Percentiles rank a stretch among this genome's conserved stretches.
Evolutionary conservation across 2,797 vertebrate species (phyloP).

Genomic region (Spinibarbus caldwelli): DNA sequence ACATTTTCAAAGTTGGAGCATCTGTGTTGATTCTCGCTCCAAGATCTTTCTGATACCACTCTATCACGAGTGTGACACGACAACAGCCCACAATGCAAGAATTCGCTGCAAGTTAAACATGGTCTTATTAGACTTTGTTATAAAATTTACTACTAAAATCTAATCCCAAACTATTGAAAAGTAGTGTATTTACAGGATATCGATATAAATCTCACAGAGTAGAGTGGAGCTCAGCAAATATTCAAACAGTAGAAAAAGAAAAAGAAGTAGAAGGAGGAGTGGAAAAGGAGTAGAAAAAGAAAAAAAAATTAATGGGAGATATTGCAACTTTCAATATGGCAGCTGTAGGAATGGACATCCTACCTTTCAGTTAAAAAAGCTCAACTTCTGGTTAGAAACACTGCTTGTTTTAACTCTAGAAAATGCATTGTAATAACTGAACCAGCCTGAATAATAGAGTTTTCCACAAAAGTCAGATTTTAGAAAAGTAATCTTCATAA

Average conservation of each 20-base stretch:
- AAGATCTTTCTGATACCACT: constrained; percentile 1
- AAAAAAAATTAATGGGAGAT: too few relatives aligned
- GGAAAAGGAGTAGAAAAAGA: too few relatives aligned
- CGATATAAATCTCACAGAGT: not conserved
- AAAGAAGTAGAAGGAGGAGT: too few relatives aligned
- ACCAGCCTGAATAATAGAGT: too few relatives aligned
- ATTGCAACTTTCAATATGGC: too few relatives aligned
- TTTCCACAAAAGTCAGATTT: not conserved
- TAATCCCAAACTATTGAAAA: too few relatives aligned
- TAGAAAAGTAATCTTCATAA: not conserved
- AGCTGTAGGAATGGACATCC: not conserved
- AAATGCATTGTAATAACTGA: not conserved
- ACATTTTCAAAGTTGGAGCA: constrained; percentile 1
- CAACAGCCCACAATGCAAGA: not conserved
- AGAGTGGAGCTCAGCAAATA: not conserved
- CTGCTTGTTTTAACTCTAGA: not conserved
- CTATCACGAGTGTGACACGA: not conserved
- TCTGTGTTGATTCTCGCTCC: not conserved
- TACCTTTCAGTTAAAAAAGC: not conserved
- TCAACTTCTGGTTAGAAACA: not conserved
- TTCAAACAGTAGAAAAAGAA: not conserved
- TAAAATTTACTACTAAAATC: not conserved
- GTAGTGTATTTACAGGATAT: not conserved
- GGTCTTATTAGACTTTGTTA: not conserved
- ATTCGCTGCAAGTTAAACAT: not conserved